A percentile compares a stretch with the other conserved stretches of the same genome.
Evolutionary conservation across 1,140 invertebrate species (phyloP).

Genomic region (Euura lappo): DNA sequence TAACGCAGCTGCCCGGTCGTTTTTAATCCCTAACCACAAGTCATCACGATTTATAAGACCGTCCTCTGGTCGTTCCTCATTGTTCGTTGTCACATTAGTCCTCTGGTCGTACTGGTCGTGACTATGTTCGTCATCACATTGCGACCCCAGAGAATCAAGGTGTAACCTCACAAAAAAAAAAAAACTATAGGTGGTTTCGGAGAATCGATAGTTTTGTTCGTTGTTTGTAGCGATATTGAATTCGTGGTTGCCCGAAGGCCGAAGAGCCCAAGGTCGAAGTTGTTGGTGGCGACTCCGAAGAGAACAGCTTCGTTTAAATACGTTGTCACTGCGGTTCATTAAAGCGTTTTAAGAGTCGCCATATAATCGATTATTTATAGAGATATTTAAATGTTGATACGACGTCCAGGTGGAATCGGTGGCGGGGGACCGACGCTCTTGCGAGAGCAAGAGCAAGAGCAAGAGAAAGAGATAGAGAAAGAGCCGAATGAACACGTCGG

Average conservation of each 20-base stretch:
- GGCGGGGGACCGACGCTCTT: constrained; percentile 26
- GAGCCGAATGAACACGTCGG: constrained; percentile 41
- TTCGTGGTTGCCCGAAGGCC: no score
- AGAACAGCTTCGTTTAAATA: neutral
- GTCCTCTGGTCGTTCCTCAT: constrained; percentile 7
- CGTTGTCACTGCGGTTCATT: constrained; percentile 37
- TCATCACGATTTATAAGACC: constrained; percentile 25
- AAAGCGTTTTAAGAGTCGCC: constrained; percentile 43
- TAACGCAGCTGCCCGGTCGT: constrained; percentile 20
- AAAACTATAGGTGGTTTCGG: no score
- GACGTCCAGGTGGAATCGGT: constrained; percentile 21
- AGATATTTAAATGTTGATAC: constrained; percentile 43
- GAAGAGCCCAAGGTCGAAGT: no score
- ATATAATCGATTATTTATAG: constrained; percentile 55
- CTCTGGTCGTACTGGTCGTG: no score
- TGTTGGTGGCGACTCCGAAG: neutral
- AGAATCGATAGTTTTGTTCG: no score
- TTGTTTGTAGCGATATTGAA: no score
- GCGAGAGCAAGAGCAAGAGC: neutral
- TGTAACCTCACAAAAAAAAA: no score
- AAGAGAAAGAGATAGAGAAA: neutral
- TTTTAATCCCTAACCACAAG: constrained; percentile 24
- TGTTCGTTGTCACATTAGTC: neutral
- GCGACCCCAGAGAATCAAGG: no score
- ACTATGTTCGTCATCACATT: no score